Conservation (phyloP, 1,140 invertebrate species). For the Bombus huntii region DNA sequence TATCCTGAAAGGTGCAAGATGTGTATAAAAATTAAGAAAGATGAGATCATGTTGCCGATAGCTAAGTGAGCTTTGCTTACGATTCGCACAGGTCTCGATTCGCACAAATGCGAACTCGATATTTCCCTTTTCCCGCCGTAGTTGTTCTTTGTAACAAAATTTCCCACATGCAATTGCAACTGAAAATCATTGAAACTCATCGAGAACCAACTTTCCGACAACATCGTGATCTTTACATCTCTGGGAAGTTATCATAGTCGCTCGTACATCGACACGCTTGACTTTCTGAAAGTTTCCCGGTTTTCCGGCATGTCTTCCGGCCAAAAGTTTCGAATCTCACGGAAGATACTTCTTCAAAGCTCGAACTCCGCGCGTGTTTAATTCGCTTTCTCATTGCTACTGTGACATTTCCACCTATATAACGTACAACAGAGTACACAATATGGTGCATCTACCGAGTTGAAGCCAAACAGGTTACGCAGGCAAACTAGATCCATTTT, state of each 20-base stretch:
- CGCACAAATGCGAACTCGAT: too few species aligned
- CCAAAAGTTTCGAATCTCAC: not conserved
- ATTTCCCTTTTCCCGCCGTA: too few species aligned
- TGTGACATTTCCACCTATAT: too few species aligned
- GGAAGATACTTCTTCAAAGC: not conserved
- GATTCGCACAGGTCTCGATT: too few species aligned
- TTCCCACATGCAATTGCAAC: not conserved
- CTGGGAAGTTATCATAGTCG: not conserved
- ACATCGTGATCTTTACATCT: not conserved
- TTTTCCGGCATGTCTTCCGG: not conserved
- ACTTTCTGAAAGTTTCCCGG: not conserved
- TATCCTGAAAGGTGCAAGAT: too few species aligned
- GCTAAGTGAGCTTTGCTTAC: too few species aligned
- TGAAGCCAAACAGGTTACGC: not conserved
- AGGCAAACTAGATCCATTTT: too few species aligned
- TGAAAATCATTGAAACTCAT: not conserved
- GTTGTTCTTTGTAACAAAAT: not conserved
- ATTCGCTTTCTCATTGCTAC: slow-evolving; percentile 19
- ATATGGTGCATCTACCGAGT: not conserved
- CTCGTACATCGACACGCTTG: not conserved
- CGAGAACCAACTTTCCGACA: not conserved
- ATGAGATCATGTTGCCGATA: too few species aligned
- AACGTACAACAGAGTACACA: too few species aligned
- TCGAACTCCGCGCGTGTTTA: not conserved
- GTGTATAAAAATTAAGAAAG: too few species aligned